Evolutionary conservation across 2,888 invertebrate genomes (phyloP).

Genomic region (Amiota communis): DNA sequence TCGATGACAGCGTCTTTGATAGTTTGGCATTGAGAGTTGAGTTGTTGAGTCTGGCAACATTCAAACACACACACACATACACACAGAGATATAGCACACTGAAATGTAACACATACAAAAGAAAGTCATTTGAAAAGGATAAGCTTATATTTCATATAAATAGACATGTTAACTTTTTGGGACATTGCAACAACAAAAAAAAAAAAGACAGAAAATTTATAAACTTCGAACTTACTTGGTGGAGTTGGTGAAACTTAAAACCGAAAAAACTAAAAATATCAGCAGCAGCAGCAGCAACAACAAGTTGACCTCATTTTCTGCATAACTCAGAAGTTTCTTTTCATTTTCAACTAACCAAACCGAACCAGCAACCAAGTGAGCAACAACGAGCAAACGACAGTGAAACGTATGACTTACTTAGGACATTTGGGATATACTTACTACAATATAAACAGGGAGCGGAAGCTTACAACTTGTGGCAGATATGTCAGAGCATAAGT

Average conservation of each 20-base stretch:
- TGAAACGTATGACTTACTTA: too few species aligned
- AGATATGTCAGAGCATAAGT: not conserved
- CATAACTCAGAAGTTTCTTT: constrained; percentile 27
- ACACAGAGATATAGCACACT: not conserved
- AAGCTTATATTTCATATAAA: constrained; percentile 15
- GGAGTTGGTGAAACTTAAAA: constrained; percentile 19
- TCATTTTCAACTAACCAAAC: constrained; percentile 18
- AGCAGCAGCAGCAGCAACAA: not conserved
- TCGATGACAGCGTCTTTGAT: constrained; percentile 35
- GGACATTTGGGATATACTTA: not conserved
- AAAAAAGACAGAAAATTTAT: not conserved
- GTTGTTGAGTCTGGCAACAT: not conserved
- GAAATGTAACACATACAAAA: not conserved
- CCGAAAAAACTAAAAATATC: not conserved
- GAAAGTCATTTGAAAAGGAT: constrained; percentile 16
- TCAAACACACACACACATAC: too few species aligned
- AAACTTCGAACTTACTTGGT: too few species aligned
- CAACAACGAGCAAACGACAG: too few species aligned
- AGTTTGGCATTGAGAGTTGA: constrained; percentile 38
- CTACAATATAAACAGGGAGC: not conserved
- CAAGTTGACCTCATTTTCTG: constrained; percentile 20
- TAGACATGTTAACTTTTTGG: constrained; percentile 27
- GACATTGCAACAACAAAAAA: not conserved
- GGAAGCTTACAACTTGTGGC: not conserved
- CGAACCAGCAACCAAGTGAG: not conserved